phyloP scores from a whole-genome alignment of 2,888 invertebrate species.

The Protophormia terraenovae region DNA sequence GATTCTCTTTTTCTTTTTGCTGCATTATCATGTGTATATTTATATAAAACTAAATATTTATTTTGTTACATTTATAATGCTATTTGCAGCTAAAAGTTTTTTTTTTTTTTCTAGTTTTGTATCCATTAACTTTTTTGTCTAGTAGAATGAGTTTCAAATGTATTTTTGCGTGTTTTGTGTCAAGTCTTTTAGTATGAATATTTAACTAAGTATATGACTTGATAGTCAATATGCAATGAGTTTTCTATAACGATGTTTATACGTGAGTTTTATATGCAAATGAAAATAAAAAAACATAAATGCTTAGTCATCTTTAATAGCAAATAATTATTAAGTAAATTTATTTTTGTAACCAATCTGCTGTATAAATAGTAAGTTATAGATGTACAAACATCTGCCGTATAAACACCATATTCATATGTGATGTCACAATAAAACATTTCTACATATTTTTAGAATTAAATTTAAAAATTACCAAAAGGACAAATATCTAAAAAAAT shows the following conservation, averaged over 20 bases:
- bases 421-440: no score
- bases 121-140: constrained; percentile 43
- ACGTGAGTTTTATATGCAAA: not conserved
- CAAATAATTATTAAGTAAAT: no score
- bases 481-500: constrained; percentile 34
- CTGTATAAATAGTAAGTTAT: no score
- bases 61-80: constrained; percentile 43
- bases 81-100: constrained; percentile 33
- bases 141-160: constrained; percentile 19
- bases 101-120: constrained; percentile 38
- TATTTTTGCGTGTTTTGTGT: constrained; percentile 23
- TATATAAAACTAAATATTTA: constrained; percentile 27
- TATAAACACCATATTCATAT: no score
- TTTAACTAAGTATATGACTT: not conserved
- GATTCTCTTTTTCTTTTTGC: not conserved
- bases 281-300: not conserved
- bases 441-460: no score
- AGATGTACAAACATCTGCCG: no score
- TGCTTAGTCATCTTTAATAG: no score
- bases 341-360: no score
- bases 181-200: not conserved
- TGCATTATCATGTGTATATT: constrained; percentile 3
- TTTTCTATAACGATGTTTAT: constrained; percentile 19
- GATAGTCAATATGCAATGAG: not conserved
- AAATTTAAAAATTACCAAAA: no score